phyloP scores from a whole-genome alignment of 2,797 vertebrate genomes.

The Alca torda region DNA sequence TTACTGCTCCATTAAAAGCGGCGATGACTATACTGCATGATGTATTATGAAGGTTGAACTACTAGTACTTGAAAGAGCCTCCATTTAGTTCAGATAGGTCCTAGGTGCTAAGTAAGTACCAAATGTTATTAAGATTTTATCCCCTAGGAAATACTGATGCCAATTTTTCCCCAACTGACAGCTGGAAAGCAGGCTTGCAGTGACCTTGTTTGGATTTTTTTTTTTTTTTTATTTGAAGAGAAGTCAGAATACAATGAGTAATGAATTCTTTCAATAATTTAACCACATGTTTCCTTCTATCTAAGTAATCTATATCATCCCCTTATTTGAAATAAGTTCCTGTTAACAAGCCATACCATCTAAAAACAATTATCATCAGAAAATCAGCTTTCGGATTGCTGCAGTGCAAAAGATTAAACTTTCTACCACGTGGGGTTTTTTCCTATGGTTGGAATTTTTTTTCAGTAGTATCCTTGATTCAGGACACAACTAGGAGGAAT shows the following conservation, averaged over 20 bases:
- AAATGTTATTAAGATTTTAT: background rate
- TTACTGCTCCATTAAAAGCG: background rate
- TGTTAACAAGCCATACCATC: background rate
- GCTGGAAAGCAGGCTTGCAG: background rate
- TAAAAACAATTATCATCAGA: background rate
- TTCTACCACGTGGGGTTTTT: background rate
- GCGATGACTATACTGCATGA: background rate
- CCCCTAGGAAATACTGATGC: background rate
- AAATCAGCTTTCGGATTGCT: background rate
- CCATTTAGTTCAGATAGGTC: conserved; percentile 18
- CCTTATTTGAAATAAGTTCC: background rate
- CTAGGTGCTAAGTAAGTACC: background rate
- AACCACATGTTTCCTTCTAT: background rate
- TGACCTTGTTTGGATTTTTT: background rate
- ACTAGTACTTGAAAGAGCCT: background rate
- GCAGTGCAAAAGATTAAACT: background rate
- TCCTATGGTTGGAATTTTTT: background rate
- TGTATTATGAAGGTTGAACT: background rate
- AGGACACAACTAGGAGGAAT: background rate
- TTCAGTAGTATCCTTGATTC: background rate
- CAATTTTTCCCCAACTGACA: background rate
- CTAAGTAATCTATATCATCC: background rate
- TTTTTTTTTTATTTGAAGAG: background rate
- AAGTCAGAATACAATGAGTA: background rate
- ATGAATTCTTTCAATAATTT: background rate